Evolutionary conservation across 2,888 invertebrate species (phyloP), one percentile per base, ranked within the genome.

Genomic region (Abrostola tripartita): DNA sequence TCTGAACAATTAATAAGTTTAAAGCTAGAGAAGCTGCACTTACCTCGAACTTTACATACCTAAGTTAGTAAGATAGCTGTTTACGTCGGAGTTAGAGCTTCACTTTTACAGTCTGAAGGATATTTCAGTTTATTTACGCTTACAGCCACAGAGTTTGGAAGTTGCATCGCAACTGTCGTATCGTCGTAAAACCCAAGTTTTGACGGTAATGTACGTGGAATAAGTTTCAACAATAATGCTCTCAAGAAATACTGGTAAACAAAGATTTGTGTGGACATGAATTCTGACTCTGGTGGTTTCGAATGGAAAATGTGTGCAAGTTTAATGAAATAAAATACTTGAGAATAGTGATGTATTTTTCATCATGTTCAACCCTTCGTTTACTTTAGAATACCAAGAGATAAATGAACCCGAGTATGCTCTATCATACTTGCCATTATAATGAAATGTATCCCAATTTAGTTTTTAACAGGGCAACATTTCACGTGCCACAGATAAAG

Each of bases 141-240:
- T 12, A 51, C 35, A 44, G 14, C 10, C 6, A n/a, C 6, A 8
- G 61, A 64, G 47, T 52, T 38, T 6, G 7, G 44, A 40, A 35
- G 51, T 52, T 51, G 37, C 58, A 49, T 40, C 50, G 40, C 52
- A 54, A 52, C 51, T 42, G 37, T 57, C 41, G 37, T 61, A 50
- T 51, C 12, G 12, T 40, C 36, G 37, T 69, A 61, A 69, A 60
- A 47, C 36, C 11, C 6, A 69, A 72, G 71, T 72, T 70, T 61
- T 41, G 47, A 44, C 38, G 12, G 41, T 49, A 47, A 56, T 41
- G 40, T 54, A 11, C 36, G 24, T 9, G 36, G 44, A 44, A 42
- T 7, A 44, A 44, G 44, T 44, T 44, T 44, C 14, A 8, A 14
- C 14, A 14, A 24, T 24, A 24, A 44, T 44, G 7, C 12, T 44